Evolutionary conservation across 2,797 vertebrate species (phyloP), one percentile per base, ranked within the genome.

Genomic region (Myotis pilosus): DNA sequence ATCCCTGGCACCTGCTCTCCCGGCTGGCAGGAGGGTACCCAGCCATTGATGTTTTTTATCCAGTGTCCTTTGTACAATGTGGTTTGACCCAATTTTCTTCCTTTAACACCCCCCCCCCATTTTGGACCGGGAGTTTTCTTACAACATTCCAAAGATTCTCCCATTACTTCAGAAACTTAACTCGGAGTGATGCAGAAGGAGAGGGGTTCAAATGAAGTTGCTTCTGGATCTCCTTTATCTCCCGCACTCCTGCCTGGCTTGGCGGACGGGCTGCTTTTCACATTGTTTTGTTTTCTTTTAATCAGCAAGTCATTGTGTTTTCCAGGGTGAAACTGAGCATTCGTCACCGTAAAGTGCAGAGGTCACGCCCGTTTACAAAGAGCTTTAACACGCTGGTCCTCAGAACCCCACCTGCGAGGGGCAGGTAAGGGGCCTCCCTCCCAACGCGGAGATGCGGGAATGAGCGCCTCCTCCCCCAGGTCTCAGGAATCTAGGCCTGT

Each of bases 11-110:
- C 94, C 80, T 87, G 91, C 83, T 95, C 33, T 91, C 66, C 55
- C 89, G 60, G 84, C 83, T 66, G 83, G 92, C 36, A 68, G 76
- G 84, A 87, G 78, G 79, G 22, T 57, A 68, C 57, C 80, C 16
- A 69, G 78, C 80, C 71, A 83, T 95, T 91, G 95, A 71, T 87
- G 84, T 78, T 88, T 23, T 71, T 83, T 57, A 94, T 82, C 89
- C 1, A 9, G 66, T 80, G 94, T 89, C 94, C 60, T 91, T 80
- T 41, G 51, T 41, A 71, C 91, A 87, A 94, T 91, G 76, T 79
- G 44, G 78, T 85, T 87, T 91, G 84, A 75, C 87, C 81, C 84
- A 89, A 72, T 85, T 86, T 60, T 72, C 41, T 33, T 94, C 87
- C 22, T 83, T 87, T 93, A 94, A 80, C 60, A 2, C 55, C 23